Percentiles rank a stretch among this genome's conserved stretches.
Evolutionary conservation across 2,888 invertebrate genomes (phyloP).

Genomic region (Chironomus tentans): DNA sequence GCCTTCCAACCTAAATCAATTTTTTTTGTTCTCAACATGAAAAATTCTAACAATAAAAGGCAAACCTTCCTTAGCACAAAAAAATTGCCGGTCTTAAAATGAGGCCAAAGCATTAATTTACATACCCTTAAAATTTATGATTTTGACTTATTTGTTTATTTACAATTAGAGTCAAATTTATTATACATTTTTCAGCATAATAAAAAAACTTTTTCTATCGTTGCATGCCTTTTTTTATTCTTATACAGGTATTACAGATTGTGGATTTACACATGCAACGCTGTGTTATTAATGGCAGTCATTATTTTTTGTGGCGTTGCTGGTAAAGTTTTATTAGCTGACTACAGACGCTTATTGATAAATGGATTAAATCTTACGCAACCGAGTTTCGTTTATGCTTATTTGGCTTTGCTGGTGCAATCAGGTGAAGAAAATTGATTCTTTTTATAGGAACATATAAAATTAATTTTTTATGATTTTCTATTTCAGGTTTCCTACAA

Average conservation of each 20-base stretch:
- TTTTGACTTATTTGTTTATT: neutral
- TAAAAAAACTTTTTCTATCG: too few species aligned
- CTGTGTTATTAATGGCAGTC: conserved; percentile 74
- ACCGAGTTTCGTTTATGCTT: conserved; percentile 76
- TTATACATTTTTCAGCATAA: neutral
- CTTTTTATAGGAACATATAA: neutral
- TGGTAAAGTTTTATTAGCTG: conserved; percentile 57
- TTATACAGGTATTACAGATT: conserved; percentile 67
- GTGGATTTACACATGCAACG: conserved; percentile 89
- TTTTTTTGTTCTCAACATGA: too few species aligned
- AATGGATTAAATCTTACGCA: conserved; percentile 68
- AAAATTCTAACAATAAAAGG: too few species aligned
- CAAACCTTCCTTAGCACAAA: too few species aligned
- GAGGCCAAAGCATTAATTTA: too few species aligned
- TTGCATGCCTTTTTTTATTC: neutral
- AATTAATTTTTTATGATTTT: conserved; percentile 2
- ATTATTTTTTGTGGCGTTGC: conserved; percentile 71
- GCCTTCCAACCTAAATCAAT: too few species aligned
- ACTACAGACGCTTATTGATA: conserved; percentile 61
- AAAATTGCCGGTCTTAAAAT: too few species aligned
- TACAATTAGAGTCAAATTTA: neutral
- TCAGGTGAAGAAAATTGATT: conserved; percentile 34
- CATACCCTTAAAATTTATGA: too few species aligned
- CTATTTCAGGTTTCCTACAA: conserved; percentile 49
- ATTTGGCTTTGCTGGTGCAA: conserved; percentile 69